A percentile compares a stretch with the other conserved stretches of the same genome.
Conservation (phyloP, 2,113 vertebrate genomes). For the Enhydra lutris region DNA sequence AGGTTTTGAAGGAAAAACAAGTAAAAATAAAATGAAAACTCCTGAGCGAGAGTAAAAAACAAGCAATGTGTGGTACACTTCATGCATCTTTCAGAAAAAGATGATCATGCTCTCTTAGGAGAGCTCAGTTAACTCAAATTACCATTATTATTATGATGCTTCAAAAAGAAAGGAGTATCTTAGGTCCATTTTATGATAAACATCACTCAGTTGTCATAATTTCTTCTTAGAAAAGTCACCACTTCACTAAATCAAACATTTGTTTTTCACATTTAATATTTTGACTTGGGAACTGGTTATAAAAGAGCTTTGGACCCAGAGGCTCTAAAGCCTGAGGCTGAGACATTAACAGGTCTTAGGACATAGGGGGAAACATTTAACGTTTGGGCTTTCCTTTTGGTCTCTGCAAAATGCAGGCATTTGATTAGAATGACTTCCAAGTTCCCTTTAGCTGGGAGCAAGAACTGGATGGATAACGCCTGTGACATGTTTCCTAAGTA, state of each 20-base stretch:
- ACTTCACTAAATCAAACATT: neutral
- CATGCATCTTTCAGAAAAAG: neutral
- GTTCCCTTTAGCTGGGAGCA: neutral
- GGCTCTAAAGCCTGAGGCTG: neutral
- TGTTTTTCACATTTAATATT: neutral
- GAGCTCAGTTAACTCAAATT: neutral
- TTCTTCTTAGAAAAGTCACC: neutral
- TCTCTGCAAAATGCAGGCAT: neutral
- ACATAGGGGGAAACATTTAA: neutral
- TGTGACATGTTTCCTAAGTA: neutral
- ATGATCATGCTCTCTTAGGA: neutral
- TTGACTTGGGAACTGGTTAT: neutral
- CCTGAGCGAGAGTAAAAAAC: neutral
- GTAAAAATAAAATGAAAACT: neutral
- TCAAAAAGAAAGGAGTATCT: neutral
- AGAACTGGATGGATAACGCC: neutral
- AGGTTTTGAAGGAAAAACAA: neutral
- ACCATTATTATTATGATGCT: no score
- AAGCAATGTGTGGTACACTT: no score
- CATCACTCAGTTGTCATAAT: neutral
- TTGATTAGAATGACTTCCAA: neutral
- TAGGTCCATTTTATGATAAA: neutral
- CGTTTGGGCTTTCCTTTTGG: neutral
- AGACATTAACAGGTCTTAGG: neutral
- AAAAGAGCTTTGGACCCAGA: neutral